Evolutionary conservation across 2,113 vertebrate genomes (phyloP), one percentile per base, ranked within the genome.

Genomic region (Catharus minimus): DNA sequence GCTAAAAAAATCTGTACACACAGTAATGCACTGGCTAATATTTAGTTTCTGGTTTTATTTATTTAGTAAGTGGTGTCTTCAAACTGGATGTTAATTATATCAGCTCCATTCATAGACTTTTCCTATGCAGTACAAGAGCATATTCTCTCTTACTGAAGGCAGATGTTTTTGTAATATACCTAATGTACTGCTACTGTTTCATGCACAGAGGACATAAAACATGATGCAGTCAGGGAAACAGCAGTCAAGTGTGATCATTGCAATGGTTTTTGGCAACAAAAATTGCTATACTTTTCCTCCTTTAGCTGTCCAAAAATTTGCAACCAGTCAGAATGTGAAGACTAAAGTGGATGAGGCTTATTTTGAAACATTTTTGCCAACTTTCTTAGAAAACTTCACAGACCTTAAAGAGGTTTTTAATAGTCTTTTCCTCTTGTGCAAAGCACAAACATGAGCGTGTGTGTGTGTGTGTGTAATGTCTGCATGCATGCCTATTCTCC

Each of bases 371-470:
- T 49, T 49, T 66, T 66, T 66, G 4, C 33, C 64, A 50, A 30
- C 27, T 20, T 55, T 32, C 22, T 82, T 33, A 10, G 0, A 55
- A 43, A 95, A 13, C 10, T 26, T 56, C 38, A 22, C 5, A 27
- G 24, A 36, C 26, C 33, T n/a, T 22, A 46, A n/a, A 55, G 9
- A 28, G 13, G 7, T 47, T 87, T 84, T 58, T 14, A 11, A 10
- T 1, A 5, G 16, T 7, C 32, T 56, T 19, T 33, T 60, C 26
- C 33, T 55, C 46, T 14, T 17, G 4, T 39, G 49, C 44, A 65
- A 89, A 69, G 10, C 30, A 8, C 0, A 0, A 7, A 2, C 0
- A 5, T 22, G 10, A 7, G 9, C 15, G 24, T 23, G n/a, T 14
- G 11, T 50, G 13, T 9, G 6, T 10, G 33, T 20, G 8, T 36